phyloP scores from a whole-genome alignment of 2,888 invertebrate genomes.

The Candidula unifasciata region DNA sequence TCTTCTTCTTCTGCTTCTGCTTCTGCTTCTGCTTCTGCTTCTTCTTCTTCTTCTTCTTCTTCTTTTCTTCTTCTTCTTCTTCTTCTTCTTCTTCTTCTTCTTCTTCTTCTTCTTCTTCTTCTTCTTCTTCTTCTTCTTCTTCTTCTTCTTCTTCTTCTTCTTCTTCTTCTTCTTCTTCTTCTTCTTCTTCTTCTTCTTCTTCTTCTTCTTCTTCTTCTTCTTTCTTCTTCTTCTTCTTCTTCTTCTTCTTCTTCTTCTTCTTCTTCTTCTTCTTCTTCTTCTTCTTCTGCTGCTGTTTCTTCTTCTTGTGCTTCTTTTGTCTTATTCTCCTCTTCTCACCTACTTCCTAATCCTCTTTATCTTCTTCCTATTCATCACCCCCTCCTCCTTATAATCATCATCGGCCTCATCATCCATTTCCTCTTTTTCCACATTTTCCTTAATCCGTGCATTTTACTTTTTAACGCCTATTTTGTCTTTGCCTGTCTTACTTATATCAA shows the following conservation, averaged over 20 bases:
- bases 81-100: constrained; percentile 10
- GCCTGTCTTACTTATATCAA: too few relatives aligned
- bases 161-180: neutral
- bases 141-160: neutral
- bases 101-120: constrained; percentile 24
- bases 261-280: neutral
- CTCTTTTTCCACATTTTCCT: too few relatives aligned
- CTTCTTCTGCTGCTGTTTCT: neutral
- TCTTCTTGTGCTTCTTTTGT: too few relatives aligned
- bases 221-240: neutral
- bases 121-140: neutral
- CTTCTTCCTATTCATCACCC: too few relatives aligned
- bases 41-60: neutral
- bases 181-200: neutral
- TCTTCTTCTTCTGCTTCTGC: neutral
- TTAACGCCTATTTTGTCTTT: too few relatives aligned
- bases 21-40: neutral
- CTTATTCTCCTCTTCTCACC: too few relatives aligned
- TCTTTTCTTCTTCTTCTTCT: neutral
- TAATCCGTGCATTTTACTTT: too few relatives aligned
- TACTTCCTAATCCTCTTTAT: too few relatives aligned
- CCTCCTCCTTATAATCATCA: too few relatives aligned
- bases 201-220: neutral
- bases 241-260: neutral
- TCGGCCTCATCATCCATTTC: too few relatives aligned